Evolutionary conservation across 2,888 invertebrate species (phyloP), one percentile per base, ranked within the genome.

Genomic region (Himalopsyche japonica): DNA sequence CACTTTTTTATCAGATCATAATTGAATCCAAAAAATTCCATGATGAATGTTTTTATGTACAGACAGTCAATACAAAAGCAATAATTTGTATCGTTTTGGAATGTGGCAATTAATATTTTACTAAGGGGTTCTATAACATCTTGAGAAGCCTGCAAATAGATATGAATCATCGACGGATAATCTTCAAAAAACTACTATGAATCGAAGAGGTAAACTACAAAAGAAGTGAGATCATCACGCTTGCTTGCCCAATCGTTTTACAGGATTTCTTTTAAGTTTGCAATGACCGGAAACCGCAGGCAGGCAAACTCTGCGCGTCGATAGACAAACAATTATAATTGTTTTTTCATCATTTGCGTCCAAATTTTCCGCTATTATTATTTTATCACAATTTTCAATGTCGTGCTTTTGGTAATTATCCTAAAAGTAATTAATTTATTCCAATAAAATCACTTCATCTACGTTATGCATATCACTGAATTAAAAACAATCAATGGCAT

Each of bases 181-280:
- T 20, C 27, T 27, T 27, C 12, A 70, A 57, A 49, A 57, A 57
- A 20, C 20, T 6, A 27, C 70, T 30, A 27, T 70, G 15, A 70
- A 70, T 70, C 70, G 27, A 70, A 70, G 27, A 70, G 27, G 20
- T 43, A 78, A 49, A 78, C 82, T 78, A 24, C 78, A 57, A 49
- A 32, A 79, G 77, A 77, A 82, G 78, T 43, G 78, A 49, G 82
- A 76, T 82, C 82, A 82, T 78, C 82, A 77, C 82, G 82, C 78
- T 48, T 70, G 81, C 76, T 37, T 49, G 64, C n/a, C 43, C 49
- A 78, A 82, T 79, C 78, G 43, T 49, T 81, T 57, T 81, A 64
- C 32, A 49, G 82, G 77, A 57, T 82, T 78, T 82, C 77, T 77
- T 77, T 27, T 24, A 20, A 34, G 70, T 81, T 20, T 81, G 81